Evolutionary conservation across 2,797 vertebrate genomes (phyloP).

Genomic region (Calcarius lapponicus): DNA sequence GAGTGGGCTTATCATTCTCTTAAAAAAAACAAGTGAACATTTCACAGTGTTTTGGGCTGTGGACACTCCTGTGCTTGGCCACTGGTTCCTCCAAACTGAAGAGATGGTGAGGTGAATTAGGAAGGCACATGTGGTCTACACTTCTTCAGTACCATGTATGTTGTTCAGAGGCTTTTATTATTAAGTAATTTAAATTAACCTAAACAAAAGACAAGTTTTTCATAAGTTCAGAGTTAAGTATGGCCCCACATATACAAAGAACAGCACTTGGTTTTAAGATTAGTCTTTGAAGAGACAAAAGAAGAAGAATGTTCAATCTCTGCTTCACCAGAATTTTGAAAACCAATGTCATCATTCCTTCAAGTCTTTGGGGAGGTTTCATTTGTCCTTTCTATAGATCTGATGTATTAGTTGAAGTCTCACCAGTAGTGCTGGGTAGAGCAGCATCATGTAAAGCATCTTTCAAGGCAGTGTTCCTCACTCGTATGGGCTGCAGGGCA

Average conservation of each 20-base stretch:
- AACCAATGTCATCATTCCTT: not conserved
- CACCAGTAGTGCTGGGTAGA: not conserved
- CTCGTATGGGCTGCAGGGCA: constrained; percentile 45
- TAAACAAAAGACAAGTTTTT: not conserved
- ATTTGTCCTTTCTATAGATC: not conserved
- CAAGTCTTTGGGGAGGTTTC: not conserved
- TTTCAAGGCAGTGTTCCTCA: constrained; percentile 50
- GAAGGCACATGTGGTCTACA: not conserved
- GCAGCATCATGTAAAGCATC: not conserved
- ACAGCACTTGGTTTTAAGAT: not conserved
- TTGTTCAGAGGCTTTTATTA: constrained; percentile 7
- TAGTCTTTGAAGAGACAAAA: not conserved
- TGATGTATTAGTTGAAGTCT: not conserved
- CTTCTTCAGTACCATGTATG: not conserved
- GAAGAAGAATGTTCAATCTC: not conserved
- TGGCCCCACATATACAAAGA: not conserved
- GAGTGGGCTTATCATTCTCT: not conserved
- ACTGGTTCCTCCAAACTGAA: not conserved
- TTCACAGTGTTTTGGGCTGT: not conserved
- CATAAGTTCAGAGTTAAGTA: not conserved
- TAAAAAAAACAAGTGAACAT: not conserved
- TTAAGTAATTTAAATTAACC: not conserved
- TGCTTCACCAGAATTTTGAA: not conserved
- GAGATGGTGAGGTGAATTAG: not conserved
- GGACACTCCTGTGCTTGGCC: not conserved